Base-by-base conservation (phyloP, 2,797 vertebrate genomes). In the Danio aesculapii region DNA sequence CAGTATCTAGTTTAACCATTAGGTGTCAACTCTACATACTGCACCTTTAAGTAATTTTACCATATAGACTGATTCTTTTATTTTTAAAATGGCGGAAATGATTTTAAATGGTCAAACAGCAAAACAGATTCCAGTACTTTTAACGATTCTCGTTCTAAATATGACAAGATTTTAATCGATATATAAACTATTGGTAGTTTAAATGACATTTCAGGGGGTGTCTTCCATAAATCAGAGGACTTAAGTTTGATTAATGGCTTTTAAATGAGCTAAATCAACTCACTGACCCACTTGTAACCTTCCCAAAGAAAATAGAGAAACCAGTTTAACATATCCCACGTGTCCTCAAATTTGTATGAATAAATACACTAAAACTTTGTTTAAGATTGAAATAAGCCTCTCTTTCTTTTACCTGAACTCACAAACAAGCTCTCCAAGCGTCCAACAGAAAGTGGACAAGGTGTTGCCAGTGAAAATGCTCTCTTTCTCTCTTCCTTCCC, bases 401-500 rank as follows among this genome's bases (percentile, higher is more conserved):
- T 61, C 5, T 50, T 75, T 21, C 9, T 41, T 59, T 44, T 59
- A 78, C 44, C 16, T 78, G 11, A 17, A 59, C 66, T 44, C n/a
- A 77, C 14, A 58, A 59, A 69, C 16, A 12, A 59, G 11, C 76
- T 43, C 55, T 21, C 17, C 52, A 44, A 47, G n/a, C 4, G 47
- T 49, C 47, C 7, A 49, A 12, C 11, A 2, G 5, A 44, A 52
- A 52, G 3, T 70, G 19, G 43, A 17, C 30, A 10, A 50, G 66
- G 71, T 82, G 53, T 77, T 63, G 53, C 55, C 81, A 55, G 53
- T 77, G 21, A 59, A 53, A 17, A 19, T 46, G 55, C 52, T 44
- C 67, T 75, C 13, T 57, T 55, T 73, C 52, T 52, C 55, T 75
- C 53, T 69, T 59, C 68, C 70, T 47, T 52, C 19, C 61, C 70